A percentile compares a stretch with the other conserved stretches of the same genome.
Evolutionary conservation across 2,888 invertebrate genomes (phyloP).

Genomic region (Eueremaeus valkanovi): DNA sequence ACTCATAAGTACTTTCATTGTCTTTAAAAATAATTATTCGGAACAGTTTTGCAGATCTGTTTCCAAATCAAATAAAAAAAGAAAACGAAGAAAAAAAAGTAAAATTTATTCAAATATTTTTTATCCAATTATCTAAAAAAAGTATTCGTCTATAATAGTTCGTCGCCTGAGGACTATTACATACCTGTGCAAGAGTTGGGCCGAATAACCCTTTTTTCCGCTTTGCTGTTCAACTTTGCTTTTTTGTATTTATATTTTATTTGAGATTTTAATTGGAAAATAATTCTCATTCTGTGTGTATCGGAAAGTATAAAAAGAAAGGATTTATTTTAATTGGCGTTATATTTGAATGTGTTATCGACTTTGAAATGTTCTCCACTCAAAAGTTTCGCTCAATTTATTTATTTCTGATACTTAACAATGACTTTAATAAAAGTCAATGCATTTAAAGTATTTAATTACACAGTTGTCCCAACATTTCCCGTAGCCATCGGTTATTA

Average conservation of each 20-base stretch:
- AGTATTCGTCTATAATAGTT: background rate
- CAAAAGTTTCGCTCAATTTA: background rate
- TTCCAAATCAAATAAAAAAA: background rate
- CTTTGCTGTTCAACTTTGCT: background rate
- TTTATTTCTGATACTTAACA: background rate
- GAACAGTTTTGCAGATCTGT: too few species aligned
- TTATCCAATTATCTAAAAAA: background rate
- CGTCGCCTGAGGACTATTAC: conserved; percentile 3
- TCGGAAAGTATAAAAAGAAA: too few species aligned
- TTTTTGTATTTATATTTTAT: background rate
- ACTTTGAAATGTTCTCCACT: background rate
- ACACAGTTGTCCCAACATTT: background rate
- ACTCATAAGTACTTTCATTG: too few species aligned
- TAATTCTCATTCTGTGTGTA: background rate
- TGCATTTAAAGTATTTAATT: background rate
- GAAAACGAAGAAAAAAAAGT: background rate
- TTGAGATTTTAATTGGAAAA: background rate
- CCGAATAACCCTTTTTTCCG: background rate
- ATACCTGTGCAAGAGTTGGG: background rate
- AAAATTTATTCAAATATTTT: background rate
- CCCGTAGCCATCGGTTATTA: background rate
- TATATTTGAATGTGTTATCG: background rate
- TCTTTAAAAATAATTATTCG: too few species aligned
- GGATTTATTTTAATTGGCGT: background rate
- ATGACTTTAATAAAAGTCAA: background rate